A percentile compares a stretch with the other conserved stretches of the same genome.
These are phyloP conservation scores for Cacoxenus indagator DNA, from an alignment of 2,888 invertebrate species.

Conservation along the genomic window DNA sequence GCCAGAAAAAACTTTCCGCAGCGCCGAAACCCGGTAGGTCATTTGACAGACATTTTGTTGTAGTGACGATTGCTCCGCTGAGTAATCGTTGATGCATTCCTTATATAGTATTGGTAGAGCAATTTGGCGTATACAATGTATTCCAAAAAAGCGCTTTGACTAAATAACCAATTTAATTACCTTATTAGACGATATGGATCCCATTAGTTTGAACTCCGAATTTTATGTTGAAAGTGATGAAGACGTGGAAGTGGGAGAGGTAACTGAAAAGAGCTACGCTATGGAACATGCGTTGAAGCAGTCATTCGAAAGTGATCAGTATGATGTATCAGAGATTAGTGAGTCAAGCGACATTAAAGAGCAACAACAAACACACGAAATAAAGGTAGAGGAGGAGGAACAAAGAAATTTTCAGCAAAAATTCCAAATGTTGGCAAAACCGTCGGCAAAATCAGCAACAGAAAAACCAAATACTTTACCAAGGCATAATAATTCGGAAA, in stretches of 20 bases:
- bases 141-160: no score
- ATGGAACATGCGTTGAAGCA: no score
- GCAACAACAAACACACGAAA: background rate
- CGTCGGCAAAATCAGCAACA: background rate
- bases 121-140: background rate
- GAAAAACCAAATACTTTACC: background rate
- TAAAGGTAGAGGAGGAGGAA: no score
- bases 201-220: no score
- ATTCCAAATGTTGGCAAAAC: background rate
- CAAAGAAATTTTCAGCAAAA: no score
- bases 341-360: no score
- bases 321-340: no score
- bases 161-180: background rate
- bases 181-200: background rate
- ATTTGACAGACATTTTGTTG: background rate
- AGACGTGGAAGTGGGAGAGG: no score
- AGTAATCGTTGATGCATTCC: background rate
- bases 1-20: background rate
- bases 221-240: no score
- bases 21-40: background rate
- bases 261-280: no score
- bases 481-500: background rate
- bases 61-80: background rate
- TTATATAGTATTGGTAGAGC: background rate
- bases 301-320: no score